These are phyloP conservation scores for Amiota communis DNA, from an alignment of 2,888 invertebrate genomes.

Conservation along the genomic window DNA sequence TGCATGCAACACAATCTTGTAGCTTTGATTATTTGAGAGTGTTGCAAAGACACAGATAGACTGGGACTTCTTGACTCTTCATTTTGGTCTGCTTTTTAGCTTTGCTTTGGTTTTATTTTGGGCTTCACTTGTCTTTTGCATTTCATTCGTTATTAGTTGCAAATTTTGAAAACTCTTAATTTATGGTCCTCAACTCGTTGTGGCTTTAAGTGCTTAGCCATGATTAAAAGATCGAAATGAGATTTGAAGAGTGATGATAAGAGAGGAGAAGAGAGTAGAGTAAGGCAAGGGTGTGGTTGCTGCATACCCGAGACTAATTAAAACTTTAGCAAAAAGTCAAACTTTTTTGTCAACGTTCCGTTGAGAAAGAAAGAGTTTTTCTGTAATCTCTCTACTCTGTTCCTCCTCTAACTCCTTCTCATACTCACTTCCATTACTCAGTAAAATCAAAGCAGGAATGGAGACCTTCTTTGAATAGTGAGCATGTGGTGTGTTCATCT, in stretches of 20 bases:
- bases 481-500: too few species aligned
- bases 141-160: neutral
- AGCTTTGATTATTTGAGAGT: neutral
- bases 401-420: too few species aligned
- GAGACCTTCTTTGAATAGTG: too few species aligned
- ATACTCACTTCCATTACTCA: too few species aligned
- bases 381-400: neutral
- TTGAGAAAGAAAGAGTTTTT: neutral
- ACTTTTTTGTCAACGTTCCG: neutral
- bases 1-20: neutral
- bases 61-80: neutral
- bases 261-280: too few species aligned
- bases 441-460: too few species aligned
- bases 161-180: too few species aligned
- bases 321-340: conserved; percentile 9
- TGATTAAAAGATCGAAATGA: neutral
- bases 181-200: too few species aligned
- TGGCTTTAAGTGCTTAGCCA: too few species aligned
- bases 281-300: too few species aligned
- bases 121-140: neutral
- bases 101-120: neutral
- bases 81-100: neutral
- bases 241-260: neutral
- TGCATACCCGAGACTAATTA: conserved; percentile 8
- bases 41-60: too few species aligned